phyloP scores from a whole-genome alignment of 2,113 vertebrate genomes.

The Lonchura striata region DNA sequence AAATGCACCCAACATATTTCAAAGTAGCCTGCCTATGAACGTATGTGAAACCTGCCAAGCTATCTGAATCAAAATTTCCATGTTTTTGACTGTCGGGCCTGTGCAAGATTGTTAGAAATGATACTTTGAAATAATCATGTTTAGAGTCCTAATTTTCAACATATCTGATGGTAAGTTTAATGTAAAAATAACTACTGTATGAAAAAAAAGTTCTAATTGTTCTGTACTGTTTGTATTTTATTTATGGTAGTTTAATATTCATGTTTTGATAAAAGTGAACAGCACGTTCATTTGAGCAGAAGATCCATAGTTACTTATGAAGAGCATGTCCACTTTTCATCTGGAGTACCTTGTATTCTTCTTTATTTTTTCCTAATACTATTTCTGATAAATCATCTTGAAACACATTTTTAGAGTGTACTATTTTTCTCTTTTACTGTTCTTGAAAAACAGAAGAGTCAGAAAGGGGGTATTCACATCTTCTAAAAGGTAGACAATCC shows the following conservation, averaged over 20 bases:
- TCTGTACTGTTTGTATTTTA: slow-evolving; percentile 82
- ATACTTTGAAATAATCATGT: slow-evolving; percentile 82
- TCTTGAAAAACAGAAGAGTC: slow-evolving; percentile 64
- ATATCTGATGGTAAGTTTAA: slow-evolving; percentile 85
- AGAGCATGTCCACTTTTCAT: slow-evolving; percentile 64
- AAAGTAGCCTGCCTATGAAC: slow-evolving; percentile 71
- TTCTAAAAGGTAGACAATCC: slow-evolving; percentile 75
- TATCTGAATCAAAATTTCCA: slow-evolving; percentile 69
- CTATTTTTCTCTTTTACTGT: slow-evolving; percentile 64
- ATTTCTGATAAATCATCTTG: slow-evolving; percentile 58
- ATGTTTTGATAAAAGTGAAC: slow-evolving; percentile 85
- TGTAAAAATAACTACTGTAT: slow-evolving; percentile 86
- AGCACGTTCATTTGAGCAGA: slow-evolving; percentile 82
- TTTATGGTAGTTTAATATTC: slow-evolving; percentile 89
- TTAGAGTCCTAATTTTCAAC: slow-evolving; percentile 88
- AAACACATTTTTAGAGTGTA: slow-evolving; percentile 62
- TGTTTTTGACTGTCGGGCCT: slow-evolving; percentile 82
- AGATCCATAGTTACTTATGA: slow-evolving; percentile 62
- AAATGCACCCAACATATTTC: slow-evolving; percentile 53
- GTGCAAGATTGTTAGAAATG: slow-evolving; percentile 86
- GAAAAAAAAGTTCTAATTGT: slow-evolving; percentile 77
- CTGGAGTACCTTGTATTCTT: slow-evolving; percentile 36
- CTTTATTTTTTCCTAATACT: slow-evolving; percentile 23
- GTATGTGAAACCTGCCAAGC: slow-evolving; percentile 71
- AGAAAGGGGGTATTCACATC: slow-evolving; percentile 6